Conservation (phyloP, 2,888 invertebrate genomes). For the Nemotelus pantherinus region DNA sequence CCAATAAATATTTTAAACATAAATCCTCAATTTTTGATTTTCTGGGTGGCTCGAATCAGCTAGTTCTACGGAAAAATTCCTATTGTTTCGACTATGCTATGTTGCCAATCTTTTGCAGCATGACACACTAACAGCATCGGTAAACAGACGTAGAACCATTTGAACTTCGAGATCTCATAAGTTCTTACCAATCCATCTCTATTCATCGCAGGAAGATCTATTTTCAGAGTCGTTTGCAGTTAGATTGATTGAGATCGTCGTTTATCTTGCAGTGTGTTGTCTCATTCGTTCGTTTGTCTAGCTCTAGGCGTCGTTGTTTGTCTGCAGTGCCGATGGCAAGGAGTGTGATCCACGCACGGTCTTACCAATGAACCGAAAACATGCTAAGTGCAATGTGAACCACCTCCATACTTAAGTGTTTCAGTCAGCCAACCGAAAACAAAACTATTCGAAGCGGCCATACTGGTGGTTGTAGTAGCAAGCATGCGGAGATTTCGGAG, state of each 20-base stretch:
- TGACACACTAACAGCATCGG: no score
- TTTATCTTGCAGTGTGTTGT: conserved; percentile 20
- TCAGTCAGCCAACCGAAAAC: conserved; percentile 18
- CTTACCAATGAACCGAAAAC: conserved; percentile 37
- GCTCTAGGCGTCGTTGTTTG: neutral
- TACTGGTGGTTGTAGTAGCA: neutral
- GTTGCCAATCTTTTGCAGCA: no score
- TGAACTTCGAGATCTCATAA: no score
- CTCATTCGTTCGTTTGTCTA: neutral
- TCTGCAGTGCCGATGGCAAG: neutral
- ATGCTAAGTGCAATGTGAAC: conserved; percentile 36
- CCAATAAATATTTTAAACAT: no score
- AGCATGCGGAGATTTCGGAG: neutral
- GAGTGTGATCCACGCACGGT: conserved; percentile 4
- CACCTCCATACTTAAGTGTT: conserved; percentile 34
- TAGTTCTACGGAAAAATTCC: no score
- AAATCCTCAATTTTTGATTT: no score
- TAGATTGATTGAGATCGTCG: conserved; percentile 38
- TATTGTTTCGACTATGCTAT: no score
- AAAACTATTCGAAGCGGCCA: neutral
- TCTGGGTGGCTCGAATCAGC: no score
- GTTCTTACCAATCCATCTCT: conserved; percentile 10
- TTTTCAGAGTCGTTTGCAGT: conserved; percentile 32
- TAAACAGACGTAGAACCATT: no score
- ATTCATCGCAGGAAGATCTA: conserved; percentile 20